phyloP scores from a whole-genome alignment of 2,113 vertebrate species.

The Phrynosoma platyrhinos region DNA sequence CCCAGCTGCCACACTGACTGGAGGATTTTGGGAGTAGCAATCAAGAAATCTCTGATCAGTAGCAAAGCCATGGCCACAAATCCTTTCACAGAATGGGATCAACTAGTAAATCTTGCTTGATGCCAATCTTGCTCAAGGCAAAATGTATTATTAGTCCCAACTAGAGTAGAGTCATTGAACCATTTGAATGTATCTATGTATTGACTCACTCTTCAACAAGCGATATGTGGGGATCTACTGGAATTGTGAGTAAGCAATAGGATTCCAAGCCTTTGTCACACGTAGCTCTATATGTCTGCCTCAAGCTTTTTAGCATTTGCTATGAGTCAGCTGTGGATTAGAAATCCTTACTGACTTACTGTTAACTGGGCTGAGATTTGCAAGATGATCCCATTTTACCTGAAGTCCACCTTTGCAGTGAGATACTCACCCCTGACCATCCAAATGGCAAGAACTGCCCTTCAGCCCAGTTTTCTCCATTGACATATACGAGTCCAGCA shows the following conservation, averaged over 20 bases:
- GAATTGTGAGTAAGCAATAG: too few relatives aligned
- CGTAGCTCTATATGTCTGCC: too few relatives aligned
- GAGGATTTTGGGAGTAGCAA: background rate
- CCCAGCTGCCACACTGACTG: too few relatives aligned
- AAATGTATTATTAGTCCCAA: too few relatives aligned
- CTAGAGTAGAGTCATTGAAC: too few relatives aligned
- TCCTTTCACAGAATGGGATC: background rate
- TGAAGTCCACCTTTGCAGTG: background rate
- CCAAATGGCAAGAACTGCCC: slow-evolving; percentile 92
- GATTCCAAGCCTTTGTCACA: too few relatives aligned
- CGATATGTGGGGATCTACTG: too few relatives aligned
- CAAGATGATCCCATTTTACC: background rate
- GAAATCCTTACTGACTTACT: too few relatives aligned
- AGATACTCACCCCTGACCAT: slow-evolving; percentile 94
- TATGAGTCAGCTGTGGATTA: background rate
- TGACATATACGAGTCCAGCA: slow-evolving; percentile 92
- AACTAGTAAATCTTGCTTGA: background rate
- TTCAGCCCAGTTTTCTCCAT: slow-evolving; percentile 88
- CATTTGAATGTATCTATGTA: too few relatives aligned
- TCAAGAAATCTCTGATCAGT: background rate
- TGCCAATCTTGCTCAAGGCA: too few relatives aligned
- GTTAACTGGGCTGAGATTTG: background rate
- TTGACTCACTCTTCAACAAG: too few relatives aligned
- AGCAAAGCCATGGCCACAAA: background rate
- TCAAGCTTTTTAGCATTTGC: background rate